phyloP scores from a whole-genome alignment of 2,113 vertebrate species.

The Scomber colias region DNA sequence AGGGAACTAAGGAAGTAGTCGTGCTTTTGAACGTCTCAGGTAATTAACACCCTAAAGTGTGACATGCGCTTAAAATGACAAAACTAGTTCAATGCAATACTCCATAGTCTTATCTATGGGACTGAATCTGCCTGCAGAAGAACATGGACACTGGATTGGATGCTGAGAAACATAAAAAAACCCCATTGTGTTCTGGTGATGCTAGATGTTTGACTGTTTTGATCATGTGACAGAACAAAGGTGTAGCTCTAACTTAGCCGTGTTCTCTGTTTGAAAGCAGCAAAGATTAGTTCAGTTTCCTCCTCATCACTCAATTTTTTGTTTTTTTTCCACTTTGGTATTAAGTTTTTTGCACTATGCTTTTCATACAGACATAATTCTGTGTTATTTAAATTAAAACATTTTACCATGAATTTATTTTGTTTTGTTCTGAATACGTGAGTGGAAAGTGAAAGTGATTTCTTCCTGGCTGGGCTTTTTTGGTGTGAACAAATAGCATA shows the following conservation, averaged over 20 bases:
- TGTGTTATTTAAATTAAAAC: slow-evolving; percentile 73
- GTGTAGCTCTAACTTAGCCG: neutral
- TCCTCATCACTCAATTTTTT: slow-evolving; percentile 30
- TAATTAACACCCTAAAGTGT: slow-evolving; percentile 50
- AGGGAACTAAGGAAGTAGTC: slow-evolving; percentile 51
- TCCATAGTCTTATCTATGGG: slow-evolving; percentile 19
- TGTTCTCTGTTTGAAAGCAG: slow-evolving; percentile 14
- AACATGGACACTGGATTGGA: slow-evolving; percentile 2
- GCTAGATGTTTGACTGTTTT: neutral
- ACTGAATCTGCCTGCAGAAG: slow-evolving; percentile 20
- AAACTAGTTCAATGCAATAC: slow-evolving; percentile 54
- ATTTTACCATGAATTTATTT: slow-evolving; percentile 40
- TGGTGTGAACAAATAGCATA: slow-evolving; percentile 47
- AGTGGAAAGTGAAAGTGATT: slow-evolving; percentile 4
- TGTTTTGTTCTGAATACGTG: slow-evolving; percentile 44
- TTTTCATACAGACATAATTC: slow-evolving; percentile 65
- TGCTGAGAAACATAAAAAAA: neutral
- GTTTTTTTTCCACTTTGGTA: slow-evolving; percentile 41
- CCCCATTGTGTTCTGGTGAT: neutral
- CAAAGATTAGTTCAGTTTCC: slow-evolving; percentile 5
- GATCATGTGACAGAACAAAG: slow-evolving; percentile 4
- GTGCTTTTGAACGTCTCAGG: slow-evolving; percentile 75
- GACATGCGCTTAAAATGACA: slow-evolving; percentile 22
- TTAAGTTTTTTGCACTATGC: slow-evolving; percentile 72
- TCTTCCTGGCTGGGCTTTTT: slow-evolving; percentile 50